Percentiles rank a stretch among this genome's conserved stretches.
phyloP scores from a whole-genome alignment of 2,113 vertebrate genomes.

The Stictonetta naevosa region DNA sequence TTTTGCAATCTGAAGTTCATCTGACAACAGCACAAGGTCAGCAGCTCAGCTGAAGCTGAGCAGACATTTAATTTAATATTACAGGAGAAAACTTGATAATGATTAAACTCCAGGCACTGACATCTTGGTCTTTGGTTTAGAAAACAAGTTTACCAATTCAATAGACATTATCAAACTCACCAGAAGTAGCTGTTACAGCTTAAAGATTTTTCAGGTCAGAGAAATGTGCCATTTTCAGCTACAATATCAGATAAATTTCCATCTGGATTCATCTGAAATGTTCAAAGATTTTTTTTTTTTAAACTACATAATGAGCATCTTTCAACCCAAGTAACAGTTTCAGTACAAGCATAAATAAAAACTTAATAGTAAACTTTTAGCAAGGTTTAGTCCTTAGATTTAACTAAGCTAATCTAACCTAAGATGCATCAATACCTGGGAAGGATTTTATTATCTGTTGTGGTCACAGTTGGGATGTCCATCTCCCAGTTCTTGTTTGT shows the following conservation, averaged over 20 bases:
- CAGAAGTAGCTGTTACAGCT: constrained; percentile 57
- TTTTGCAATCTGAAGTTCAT: constrained; percentile 23
- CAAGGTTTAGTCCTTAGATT: background rate
- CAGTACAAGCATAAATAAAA: background rate
- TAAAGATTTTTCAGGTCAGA: constrained; percentile 31
- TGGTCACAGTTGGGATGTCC: background rate
- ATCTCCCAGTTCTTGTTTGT: background rate
- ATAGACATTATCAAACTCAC: constrained; percentile 57
- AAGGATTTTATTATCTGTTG: background rate
- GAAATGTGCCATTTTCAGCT: constrained; percentile 70
- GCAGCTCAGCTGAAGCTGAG: background rate
- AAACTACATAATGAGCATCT: background rate
- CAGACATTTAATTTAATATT: background rate
- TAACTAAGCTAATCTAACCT: background rate
- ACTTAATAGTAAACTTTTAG: background rate
- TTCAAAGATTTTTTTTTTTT: background rate
- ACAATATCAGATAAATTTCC: background rate
- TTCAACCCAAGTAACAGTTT: background rate
- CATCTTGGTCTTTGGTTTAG: constrained; percentile 75
- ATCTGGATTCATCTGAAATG: background rate
- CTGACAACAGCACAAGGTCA: background rate
- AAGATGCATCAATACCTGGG: background rate
- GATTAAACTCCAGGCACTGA: constrained; percentile 76
- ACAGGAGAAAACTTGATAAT: constrained; percentile 67
- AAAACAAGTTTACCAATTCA: constrained; percentile 60